These are phyloP conservation scores for Tetheella fluctuosa DNA, from an alignment of 2,888 invertebrate genomes.

Conservation along the genomic window DNA sequence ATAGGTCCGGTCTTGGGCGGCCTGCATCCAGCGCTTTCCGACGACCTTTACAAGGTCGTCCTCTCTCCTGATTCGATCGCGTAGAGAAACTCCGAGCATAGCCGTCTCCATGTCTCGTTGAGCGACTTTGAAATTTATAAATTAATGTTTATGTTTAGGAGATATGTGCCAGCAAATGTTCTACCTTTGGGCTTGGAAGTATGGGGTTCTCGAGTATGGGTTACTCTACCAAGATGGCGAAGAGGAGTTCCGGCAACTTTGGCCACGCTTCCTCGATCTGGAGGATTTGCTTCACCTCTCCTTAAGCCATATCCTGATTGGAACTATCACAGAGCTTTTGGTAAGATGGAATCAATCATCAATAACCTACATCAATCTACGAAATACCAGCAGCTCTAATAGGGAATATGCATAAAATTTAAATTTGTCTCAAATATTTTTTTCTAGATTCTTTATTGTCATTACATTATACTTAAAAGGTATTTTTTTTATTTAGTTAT, in stretches of 20 bases:
- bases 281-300: conserved; percentile 83
- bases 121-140: no score
- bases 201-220: conserved; percentile 87
- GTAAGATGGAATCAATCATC: conserved; percentile 57
- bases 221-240: conserved; percentile 91
- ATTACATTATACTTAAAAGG: no score
- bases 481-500: no score
- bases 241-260: conserved; percentile 90
- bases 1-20: no score
- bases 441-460: no score
- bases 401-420: no score
- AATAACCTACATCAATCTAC: background rate
- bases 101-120: no score
- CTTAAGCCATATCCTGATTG: conserved; percentile 91
- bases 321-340: conserved; percentile 85
- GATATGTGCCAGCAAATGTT: conserved; percentile 89
- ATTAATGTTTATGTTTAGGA: conserved; percentile 50
- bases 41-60: no score
- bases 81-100: no score
- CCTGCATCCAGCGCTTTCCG: no score
- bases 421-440: no score
- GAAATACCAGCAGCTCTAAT: background rate
- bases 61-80: no score
- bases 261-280: conserved; percentile 85
- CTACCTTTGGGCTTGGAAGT: conserved; percentile 90